A percentile compares a stretch with the other conserved stretches of the same genome.
phyloP scores from a whole-genome alignment of 2,113 vertebrate species.

The Brienomyrus brachyistius region DNA sequence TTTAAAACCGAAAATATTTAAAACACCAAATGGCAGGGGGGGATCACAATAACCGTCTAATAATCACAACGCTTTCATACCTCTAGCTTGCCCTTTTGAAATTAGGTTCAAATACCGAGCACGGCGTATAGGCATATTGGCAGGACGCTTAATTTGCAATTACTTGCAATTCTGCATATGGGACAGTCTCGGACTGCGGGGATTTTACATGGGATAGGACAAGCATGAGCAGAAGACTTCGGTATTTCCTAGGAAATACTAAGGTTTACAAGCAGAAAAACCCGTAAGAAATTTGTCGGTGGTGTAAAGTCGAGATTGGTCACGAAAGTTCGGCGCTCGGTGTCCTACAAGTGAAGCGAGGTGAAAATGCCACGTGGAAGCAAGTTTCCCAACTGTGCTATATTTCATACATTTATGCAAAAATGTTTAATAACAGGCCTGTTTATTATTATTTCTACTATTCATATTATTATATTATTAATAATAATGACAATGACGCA shows the following conservation, averaged over 20 bases:
- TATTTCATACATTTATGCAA: background rate
- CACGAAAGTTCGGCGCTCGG: background rate
- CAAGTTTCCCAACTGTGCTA: background rate
- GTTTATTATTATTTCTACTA: background rate
- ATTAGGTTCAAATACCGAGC: background rate
- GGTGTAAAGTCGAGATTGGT: background rate
- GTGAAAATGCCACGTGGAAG: background rate
- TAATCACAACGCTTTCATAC: background rate
- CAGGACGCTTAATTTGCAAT: background rate
- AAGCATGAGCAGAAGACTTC: background rate
- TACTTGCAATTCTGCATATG: background rate
- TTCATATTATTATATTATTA: background rate
- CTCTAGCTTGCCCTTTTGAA: background rate
- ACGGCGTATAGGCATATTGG: background rate
- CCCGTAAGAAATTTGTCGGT: background rate
- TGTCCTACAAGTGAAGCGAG: background rate
- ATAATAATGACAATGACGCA: background rate
- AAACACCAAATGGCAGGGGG: background rate
- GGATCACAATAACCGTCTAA: background rate
- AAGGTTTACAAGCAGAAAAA: background rate
- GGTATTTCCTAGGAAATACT: background rate
- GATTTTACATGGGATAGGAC: background rate
- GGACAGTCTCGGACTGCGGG: background rate
- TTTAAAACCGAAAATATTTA: background rate
- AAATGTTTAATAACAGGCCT: background rate